These are phyloP conservation scores for Dicroscelio sp. DNA, from an alignment of 2,888 invertebrate species.

Conservation along the genomic window DNA sequence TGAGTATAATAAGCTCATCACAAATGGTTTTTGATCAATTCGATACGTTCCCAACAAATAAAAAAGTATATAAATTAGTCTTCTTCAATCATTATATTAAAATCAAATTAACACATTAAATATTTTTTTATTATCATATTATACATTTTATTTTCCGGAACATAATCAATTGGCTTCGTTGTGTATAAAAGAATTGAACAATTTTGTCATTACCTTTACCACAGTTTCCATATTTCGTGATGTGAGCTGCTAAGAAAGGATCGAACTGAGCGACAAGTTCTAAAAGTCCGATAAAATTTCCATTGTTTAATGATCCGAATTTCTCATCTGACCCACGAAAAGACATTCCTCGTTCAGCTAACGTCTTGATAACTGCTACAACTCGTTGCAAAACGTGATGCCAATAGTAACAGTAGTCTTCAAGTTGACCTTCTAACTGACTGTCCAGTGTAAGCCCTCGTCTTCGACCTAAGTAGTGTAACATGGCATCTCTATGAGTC, in stretches of 20 bases:
- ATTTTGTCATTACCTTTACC: not conserved
- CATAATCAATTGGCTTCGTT: too few species aligned
- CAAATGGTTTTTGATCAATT: conserved; percentile 79
- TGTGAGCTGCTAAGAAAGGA: conserved; percentile 82
- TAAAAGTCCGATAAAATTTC: conserved; percentile 59
- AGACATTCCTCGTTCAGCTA: conserved; percentile 66
- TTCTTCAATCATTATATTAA: too few species aligned
- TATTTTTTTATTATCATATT: too few species aligned
- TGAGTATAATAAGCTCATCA: conserved; percentile 44
- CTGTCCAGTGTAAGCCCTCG: not conserved
- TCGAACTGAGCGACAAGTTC: conserved; percentile 84
- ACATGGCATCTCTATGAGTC: conserved; percentile 50
- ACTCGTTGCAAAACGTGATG: conserved; percentile 62
- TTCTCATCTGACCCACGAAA: conserved; percentile 61
- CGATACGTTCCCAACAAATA: conserved; percentile 65
- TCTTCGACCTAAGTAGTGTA: conserved; percentile 34
- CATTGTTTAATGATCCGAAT: conserved; percentile 56
- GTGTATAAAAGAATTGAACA: too few species aligned
- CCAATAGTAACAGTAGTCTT: conserved; percentile 64
- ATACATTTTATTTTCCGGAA: too few species aligned
- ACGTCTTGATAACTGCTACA: conserved; percentile 65
- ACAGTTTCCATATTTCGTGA: conserved; percentile 77
- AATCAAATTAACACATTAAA: too few species aligned
- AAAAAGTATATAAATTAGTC: conserved; percentile 35
- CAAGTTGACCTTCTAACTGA: conserved; percentile 41